Conservation (phyloP, 2,888 invertebrate genomes). For the Mamestra brassicae region DNA sequence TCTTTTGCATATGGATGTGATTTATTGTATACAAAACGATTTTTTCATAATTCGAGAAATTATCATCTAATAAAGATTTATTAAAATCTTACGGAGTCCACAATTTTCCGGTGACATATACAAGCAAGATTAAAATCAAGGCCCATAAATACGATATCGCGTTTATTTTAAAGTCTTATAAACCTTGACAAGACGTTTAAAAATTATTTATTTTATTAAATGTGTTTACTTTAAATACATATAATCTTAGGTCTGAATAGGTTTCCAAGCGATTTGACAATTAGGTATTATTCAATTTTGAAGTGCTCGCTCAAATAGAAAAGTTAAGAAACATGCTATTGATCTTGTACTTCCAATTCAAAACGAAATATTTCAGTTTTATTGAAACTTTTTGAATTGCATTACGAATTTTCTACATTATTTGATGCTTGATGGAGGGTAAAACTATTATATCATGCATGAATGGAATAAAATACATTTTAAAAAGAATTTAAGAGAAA, state of each 20-base stretch:
- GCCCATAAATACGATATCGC: too few species aligned
- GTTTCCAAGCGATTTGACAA: constrained; percentile 63
- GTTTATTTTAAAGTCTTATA: too few species aligned
- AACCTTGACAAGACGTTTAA: too few species aligned
- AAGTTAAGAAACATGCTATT: constrained; percentile 19
- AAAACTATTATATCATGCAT: neutral
- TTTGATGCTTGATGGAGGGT: constrained; percentile 7
- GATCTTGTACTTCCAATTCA: constrained; percentile 16
- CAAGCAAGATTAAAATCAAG: too few species aligned
- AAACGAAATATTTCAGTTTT: neutral
- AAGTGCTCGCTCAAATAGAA: constrained; percentile 44
- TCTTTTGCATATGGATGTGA: too few species aligned
- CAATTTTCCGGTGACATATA: too few species aligned
- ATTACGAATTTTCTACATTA: neutral
- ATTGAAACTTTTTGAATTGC: neutral
- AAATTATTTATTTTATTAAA: neutral
- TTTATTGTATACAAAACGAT: too few species aligned
- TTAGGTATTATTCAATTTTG: constrained; percentile 43
- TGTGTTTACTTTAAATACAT: constrained; percentile 29
- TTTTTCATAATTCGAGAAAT: too few species aligned
- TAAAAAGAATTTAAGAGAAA: neutral
- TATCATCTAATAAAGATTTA: too few species aligned
- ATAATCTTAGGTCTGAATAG: constrained; percentile 47
- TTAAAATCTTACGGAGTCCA: too few species aligned
- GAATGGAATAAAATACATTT: neutral